Base-by-base conservation (phyloP, 1,140 invertebrate species). In the Plodia interpunctella region DNA sequence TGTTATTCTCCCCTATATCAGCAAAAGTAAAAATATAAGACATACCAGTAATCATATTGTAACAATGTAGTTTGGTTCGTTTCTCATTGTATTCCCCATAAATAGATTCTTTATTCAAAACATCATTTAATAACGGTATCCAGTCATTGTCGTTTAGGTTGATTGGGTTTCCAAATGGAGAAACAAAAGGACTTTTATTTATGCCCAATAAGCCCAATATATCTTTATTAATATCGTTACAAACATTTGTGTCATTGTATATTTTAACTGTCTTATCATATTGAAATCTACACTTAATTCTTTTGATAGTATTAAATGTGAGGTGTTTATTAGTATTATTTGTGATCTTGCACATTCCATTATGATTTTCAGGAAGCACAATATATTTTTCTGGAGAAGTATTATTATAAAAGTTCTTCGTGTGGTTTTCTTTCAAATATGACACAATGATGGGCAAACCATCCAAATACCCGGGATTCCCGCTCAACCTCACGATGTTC, bases 261-360 rank as follows among this genome's bases (percentile, higher is more conserved):
- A 56, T 21, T 5, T 55, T 35, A 19, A 61, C 60, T 15, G 50
- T 55, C 35, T 63, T 49, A 35, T 53, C 28, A 18, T 80, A 63
- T 38, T 54, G 25, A 49, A 72, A 66, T 54, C 76, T 58, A 54
- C 86, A 88, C 55, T 81, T 83, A 0, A 61, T 66, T 64, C 76
- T 76, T 57, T 74, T 78, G 54, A 83, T 88, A 5, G 61, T 15
- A 18, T 81, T 77, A 71, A 88, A 88, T n/a, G 64, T 54, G 25
- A 80, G 25, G 30, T 70, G 54, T 50, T 78, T 74, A 18, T 75
- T 62, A n/a, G 60, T 68, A n/a, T 57, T 53, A 49, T 74, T 74
- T 15, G 68, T 65, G 13, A 65, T 59, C 13, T 72, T 49, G 64
- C 86, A 88, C 11, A 62, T 10, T 32, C 86, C 86, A 49, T 75